Percentiles rank a stretch among this genome's conserved stretches.
phyloP scores from a whole-genome alignment of 1,140 invertebrate species.

The Lepidurus arcticus region DNA sequence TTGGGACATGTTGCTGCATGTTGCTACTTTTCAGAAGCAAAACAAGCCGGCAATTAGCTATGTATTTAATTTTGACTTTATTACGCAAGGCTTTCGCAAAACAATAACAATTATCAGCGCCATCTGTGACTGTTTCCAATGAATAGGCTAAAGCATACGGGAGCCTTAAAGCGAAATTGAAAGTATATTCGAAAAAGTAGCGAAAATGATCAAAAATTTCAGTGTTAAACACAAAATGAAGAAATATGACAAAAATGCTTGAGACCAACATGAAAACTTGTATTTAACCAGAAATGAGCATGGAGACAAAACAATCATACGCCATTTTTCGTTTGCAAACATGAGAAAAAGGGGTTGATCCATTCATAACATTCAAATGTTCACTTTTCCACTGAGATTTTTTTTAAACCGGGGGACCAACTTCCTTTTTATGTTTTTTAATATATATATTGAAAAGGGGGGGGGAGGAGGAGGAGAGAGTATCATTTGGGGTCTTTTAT shows the following conservation, averaged over 20 bases:
- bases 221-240: neutral
- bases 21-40: no score
- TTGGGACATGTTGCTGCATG: no score
- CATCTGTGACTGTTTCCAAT: no score
- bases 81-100: no score
- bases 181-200: no score
- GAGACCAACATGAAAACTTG: conserved; percentile 21
- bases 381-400: conserved; percentile 13
- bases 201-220: neutral
- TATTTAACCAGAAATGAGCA: conserved; percentile 22
- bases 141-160: no score
- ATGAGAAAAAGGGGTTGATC: conserved; percentile 3
- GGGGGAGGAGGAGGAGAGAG: no score
- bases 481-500: neutral
- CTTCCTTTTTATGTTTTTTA: neutral
- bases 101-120: no score
- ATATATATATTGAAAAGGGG: neutral
- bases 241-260: neutral
- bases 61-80: no score
- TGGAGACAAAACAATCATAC: conserved; percentile 12
- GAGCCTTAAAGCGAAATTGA: no score
- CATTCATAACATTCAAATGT: conserved; percentile 4
- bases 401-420: neutral
- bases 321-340: conserved; percentile 6
- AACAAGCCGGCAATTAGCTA: no score